Base-by-base conservation (phyloP, 53 echinoderm and acorn worm genomes). In the Crossaster papposus region DNA sequence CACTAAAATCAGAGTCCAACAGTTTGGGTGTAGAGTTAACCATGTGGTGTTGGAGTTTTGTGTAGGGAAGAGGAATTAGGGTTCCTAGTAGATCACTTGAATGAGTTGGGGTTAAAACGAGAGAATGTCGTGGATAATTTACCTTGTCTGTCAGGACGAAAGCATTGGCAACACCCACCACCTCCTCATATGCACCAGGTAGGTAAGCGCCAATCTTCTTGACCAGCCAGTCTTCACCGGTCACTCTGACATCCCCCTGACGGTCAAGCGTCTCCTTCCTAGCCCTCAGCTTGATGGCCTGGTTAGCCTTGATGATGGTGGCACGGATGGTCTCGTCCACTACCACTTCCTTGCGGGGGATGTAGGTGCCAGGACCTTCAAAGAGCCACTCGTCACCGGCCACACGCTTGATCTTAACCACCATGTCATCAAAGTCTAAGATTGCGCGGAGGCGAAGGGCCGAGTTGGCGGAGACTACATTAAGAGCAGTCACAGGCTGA, bases 311-410 rank as follows among this genome's bases (percentile, higher is more conserved):
- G 94, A 98, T 96, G 78, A 98, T 89, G 15, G 98, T 98, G 9
- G 98, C 98, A 15, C 98, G 53, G 92, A 96, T 92, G 11, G 96
- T 98, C 80, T 96, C 98, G 74, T 98, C 98, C 10, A 98, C 96
- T 2, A 92, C 92, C 20, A 94, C 98, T 81, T 98, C 98, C 93
- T 98, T 98, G 64, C 94, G 92, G 35, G 98, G 98, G 34, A 96
- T 96, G 91, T 94, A 98, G 78, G 98, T 98, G 3, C 98, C 98
- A 1, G 98, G 98, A 17, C 98, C 98, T 79, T 98, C 98, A 53
- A 98, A 98, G 55, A 98, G 94, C 98, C 98, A 98, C 91, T 98
- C 98, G 64, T 98, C 98, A 17, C 98, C 98, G 31, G 98, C 98
- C 31, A 96, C 96, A 38, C 90, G 91, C 86, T 93, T 91, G 86